Evolutionary conservation across 2,888 invertebrate genomes (phyloP).

Genomic region (Ormyrus labotus): DNA sequence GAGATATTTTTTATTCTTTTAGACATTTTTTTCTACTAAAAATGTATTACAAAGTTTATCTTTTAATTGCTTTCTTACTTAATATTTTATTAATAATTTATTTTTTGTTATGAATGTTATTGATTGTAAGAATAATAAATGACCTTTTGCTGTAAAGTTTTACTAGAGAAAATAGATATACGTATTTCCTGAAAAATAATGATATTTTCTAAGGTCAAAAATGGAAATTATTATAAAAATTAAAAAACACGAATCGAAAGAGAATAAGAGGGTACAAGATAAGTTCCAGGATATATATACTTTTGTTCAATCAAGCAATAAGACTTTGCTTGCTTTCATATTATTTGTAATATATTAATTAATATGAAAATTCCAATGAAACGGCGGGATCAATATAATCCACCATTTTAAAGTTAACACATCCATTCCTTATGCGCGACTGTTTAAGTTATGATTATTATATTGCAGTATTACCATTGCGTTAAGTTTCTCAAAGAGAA

Average conservation of each 20-base stretch:
- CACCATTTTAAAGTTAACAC: slow-evolving; percentile 7
- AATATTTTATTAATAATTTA: too few relatives aligned
- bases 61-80: too few relatives aligned
- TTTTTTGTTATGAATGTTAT: too few relatives aligned
- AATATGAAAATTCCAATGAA: slow-evolving; percentile 22
- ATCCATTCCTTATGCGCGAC: too few relatives aligned
- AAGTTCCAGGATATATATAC: slow-evolving; percentile 14
- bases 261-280: slow-evolving; percentile 23
- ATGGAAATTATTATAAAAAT: slow-evolving; percentile 39
- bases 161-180: slow-evolving; percentile 12
- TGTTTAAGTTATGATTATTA: slow-evolving; percentile 12
- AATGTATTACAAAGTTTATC: not conserved
- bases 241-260: slow-evolving; percentile 8
- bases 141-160: too few relatives aligned
- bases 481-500: slow-evolving; percentile 5
- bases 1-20: too few relatives aligned
- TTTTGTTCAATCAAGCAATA: not conserved
- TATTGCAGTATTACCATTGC: slow-evolving; percentile 34
- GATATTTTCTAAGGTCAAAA: slow-evolving; percentile 51
- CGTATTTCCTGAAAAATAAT: slow-evolving; percentile 37
- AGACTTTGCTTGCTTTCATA: not conserved
- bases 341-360: not conserved
- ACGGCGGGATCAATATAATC: slow-evolving; percentile 29
- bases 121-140: too few relatives aligned
- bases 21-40: slow-evolving; percentile 1